Base-by-base conservation (phyloP, 2,888 invertebrate genomes). In the Bibio marci region DNA sequence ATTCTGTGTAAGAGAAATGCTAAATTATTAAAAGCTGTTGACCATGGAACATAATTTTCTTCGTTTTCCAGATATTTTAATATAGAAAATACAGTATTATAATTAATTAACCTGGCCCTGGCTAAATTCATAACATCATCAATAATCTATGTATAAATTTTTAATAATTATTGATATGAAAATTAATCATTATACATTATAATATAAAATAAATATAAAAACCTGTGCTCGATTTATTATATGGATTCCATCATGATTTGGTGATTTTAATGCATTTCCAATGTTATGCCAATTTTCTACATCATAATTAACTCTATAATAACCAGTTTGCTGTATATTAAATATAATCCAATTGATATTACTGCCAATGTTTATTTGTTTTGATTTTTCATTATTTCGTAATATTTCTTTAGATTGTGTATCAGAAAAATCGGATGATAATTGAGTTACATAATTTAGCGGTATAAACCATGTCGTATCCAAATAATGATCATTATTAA, bases 111-210 rank as follows among this genome's bases (percentile, higher is more conserved):
- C 2, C 71, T 71, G n/a, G 73, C 69, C 35, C 77, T 68, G n/a
- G 81, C 83, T 41, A 80, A 66, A 57, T 76, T 76, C 47, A 81
- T 66, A 2, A 78, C 67, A 56, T 92, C 92, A 50, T 90, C 81
- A 11, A 91, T 70, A 18, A 80, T 66, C 66, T 71, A 45, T 27
- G 31, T n/a, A n/a, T n/a, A n/a, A n/a, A n/a, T n/a, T n/a, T n/a
- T n/a, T n/a, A n/a, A n/a, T n/a, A n/a, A n/a, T n/a, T n/a, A n/a
- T n/a, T n/a, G n/a, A n/a, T n/a, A n/a, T n/a, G n/a, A n/a, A n/a
- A 22, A 22, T 22, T 22, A 22, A 22, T 22, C 22, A 22, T 6
- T 22, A 22, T 6, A 22, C 22, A 8, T 6, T 22, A 22, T 22
- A 22, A 22, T 22, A 22, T 22, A 6, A 65, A 61, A n/a, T n/a